Evolutionary conservation across 2,113 vertebrate genomes (phyloP), one percentile per base, ranked within the genome.

Genomic region (Lagopus leucura): DNA sequence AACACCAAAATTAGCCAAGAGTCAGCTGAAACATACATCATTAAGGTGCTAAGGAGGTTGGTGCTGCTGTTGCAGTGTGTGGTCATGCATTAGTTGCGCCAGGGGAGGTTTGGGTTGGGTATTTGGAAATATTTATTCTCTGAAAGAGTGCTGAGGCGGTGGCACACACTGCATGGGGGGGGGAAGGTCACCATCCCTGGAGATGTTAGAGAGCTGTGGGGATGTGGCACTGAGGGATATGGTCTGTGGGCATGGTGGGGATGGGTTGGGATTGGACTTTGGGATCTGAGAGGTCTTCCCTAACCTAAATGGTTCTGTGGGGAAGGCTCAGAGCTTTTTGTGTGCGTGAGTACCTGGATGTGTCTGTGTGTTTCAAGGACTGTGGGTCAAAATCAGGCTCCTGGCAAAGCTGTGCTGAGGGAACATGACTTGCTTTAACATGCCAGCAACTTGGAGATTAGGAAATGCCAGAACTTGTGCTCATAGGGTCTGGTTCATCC

Each of bases 311-410:
- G 28, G 17, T 55, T 55, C 54, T 32, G 18, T 19, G 10, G 58
- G 80, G 70, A 28, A 63, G 52, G 43, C 58, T 40, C 0, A 1
- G 71, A 3, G 1, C 0, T 11, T 47, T 6, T 7, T 8, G 11
- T 2, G 48, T 0, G 8, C 3, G 0, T 1, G 12, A 7, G 19
- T 3, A 4, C 42, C 30, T 57, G 60, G 8, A 9, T 5, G 40
- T 40, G 47, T 36, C 19, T 2, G 1, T 14, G 19, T 48, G 54
- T 40, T 16, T 47, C n/a, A 43, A 34, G 36, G 1, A 19, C 4
- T 4, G 16, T 2, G 10, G 28, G 8, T 3, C 32, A 50, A 19
- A 0, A 22, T 5, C 17, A n/a, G 42, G 32, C 10, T 12, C 21
- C 5, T 7, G 18, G 14, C 22, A 38, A 47, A 36, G 16, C 40